phyloP scores from a whole-genome alignment of 2,113 vertebrate genomes.

The Clarias macrocephalus region DNA sequence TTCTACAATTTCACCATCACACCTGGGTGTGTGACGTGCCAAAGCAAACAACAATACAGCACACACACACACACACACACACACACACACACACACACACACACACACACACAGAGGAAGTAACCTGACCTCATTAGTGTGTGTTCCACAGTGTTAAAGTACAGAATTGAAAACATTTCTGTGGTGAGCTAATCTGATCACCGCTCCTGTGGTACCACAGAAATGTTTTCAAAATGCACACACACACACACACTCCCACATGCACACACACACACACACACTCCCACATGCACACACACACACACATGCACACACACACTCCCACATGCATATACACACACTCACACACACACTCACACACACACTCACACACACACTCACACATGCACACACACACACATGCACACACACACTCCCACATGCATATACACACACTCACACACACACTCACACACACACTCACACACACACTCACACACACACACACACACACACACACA shows the following conservation, averaged over 20 bases:
- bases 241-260: background rate
- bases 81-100: slow-evolving; percentile 18
- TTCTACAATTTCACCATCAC: slow-evolving; percentile 45
- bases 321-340: background rate
- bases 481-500: slow-evolving; percentile 1
- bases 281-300: background rate
- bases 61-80: slow-evolving; percentile 7
- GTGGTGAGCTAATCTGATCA: background rate
- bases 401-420: background rate
- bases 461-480: background rate
- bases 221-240: background rate
- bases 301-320: background rate
- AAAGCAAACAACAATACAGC: slow-evolving; percentile 42
- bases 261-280: background rate
- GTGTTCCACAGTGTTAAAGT: slow-evolving; percentile 4
- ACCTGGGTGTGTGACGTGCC: slow-evolving; percentile 44
- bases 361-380: background rate
- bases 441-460: no score
- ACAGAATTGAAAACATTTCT: slow-evolving; percentile 21
- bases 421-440: fast-evolving
- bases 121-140: slow-evolving; percentile 5
- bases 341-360: background rate
- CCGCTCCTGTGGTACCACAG: background rate
- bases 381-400: background rate
- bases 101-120: slow-evolving; percentile 14